These are phyloP conservation scores for Cotesia congregata DNA, from an alignment of 2,888 invertebrate genomes.

Conservation along the genomic window DNA sequence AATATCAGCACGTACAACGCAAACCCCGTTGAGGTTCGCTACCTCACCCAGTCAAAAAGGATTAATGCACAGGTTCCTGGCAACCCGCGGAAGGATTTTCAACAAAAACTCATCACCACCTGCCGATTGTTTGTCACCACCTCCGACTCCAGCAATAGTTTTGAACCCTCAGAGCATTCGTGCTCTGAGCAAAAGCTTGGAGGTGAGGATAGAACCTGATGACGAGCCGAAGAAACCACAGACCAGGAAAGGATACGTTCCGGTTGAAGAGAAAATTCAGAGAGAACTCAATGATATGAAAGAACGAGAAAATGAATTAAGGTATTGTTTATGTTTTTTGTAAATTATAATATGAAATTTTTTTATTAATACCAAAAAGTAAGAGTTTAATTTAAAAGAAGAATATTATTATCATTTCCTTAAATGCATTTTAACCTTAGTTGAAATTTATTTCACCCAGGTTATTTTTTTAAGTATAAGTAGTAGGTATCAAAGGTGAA, in stretches of 20 bases:
- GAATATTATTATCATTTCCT: no score
- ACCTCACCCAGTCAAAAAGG: conserved; percentile 80
- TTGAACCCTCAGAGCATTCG: conserved; percentile 60
- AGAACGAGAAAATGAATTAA: conserved; percentile 84
- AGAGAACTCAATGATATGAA: conserved; percentile 89
- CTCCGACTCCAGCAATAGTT: conserved; percentile 55
- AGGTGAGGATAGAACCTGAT: conserved; percentile 43
- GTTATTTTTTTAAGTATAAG: no score
- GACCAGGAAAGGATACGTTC: conserved; percentile 83
- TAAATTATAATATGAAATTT: background rate
- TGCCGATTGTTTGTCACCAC: conserved; percentile 49
- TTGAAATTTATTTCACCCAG: no score
- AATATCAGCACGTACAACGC: conserved; percentile 59
- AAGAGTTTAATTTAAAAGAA: no score
- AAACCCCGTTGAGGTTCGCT: conserved; percentile 73
- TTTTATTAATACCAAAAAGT: no score
- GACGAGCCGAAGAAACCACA: conserved; percentile 68
- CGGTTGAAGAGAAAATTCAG: conserved; percentile 91
- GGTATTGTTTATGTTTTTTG: conserved; percentile 65
- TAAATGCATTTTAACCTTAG: no score
- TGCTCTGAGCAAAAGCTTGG: conserved; percentile 56
- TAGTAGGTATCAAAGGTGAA: no score
- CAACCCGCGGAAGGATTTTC: conserved; percentile 81
- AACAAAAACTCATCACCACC: conserved; percentile 49
- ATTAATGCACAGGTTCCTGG: conserved; percentile 85